phyloP scores from a whole-genome alignment of 2,888 invertebrate species.

The Macrosoma leucophasiata region DNA sequence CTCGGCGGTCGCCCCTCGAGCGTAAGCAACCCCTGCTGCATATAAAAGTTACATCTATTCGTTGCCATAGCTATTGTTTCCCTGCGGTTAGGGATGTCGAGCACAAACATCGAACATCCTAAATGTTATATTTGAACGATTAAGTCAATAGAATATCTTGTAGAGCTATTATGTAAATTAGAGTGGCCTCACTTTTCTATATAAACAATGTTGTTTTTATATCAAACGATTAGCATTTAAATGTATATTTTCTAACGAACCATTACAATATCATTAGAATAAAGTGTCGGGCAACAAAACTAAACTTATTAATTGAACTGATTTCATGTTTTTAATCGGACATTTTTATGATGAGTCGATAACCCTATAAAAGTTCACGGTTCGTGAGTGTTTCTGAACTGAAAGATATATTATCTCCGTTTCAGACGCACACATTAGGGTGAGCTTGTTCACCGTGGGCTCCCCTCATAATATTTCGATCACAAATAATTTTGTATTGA shows the following conservation, averaged over 20 bases:
- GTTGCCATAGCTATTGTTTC: slow-evolving; percentile 63
- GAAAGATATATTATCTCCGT: slow-evolving; percentile 48
- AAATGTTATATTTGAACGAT: no score
- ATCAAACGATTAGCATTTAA: no score
- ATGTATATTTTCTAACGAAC: no score
- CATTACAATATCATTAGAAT: no score
- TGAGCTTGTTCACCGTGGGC: slow-evolving; percentile 34
- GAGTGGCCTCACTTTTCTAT: no score
- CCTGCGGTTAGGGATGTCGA: slow-evolving; percentile 59
- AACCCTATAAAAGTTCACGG: slow-evolving; percentile 40
- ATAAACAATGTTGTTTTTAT: no score
- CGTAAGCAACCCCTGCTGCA: slow-evolving; percentile 49
- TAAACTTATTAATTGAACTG: no score
- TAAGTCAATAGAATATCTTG: no score
- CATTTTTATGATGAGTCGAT: no score
- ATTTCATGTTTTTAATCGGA: no score
- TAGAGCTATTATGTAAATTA: no score
- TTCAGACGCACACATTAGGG: slow-evolving; percentile 55
- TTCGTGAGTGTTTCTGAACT: slow-evolving; percentile 19
- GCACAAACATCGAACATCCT: slow-evolving; percentile 28
- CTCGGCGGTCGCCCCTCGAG: slow-evolving; percentile 41
- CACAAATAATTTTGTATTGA: slow-evolving; percentile 49
- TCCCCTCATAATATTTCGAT: slow-evolving; percentile 48
- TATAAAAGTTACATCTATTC: slow-evolving; percentile 59
- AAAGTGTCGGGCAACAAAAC: no score